Conservation (phyloP, 2,888 invertebrate genomes). For the Bedellia somnulentella region DNA sequence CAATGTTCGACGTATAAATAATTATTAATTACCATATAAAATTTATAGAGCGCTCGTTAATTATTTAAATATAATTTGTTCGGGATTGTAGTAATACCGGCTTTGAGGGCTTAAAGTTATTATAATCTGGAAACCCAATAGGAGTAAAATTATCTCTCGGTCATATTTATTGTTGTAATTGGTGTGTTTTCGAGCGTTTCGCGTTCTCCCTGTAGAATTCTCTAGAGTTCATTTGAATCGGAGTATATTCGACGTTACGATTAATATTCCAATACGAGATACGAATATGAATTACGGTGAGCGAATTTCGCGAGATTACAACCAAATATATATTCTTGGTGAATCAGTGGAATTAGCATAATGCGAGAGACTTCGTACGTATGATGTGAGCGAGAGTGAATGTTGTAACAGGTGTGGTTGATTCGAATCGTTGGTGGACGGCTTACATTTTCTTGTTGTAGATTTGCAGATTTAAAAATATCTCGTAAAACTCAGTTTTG, state of each 20-base stretch:
- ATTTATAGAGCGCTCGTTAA: too few relatives aligned
- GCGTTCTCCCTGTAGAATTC: too few relatives aligned
- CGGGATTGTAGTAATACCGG: too few relatives aligned
- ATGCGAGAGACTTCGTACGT: slow-evolving; percentile 23
- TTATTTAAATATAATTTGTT: too few relatives aligned
- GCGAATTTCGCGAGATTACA: background rate
- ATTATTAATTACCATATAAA: too few relatives aligned
- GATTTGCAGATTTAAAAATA: too few relatives aligned
- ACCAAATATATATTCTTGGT: slow-evolving; percentile 32
- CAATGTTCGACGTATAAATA: too few relatives aligned
- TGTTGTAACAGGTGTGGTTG: slow-evolving; percentile 40
- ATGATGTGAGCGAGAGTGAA: slow-evolving; percentile 33
- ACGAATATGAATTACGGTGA: slow-evolving; percentile 46
- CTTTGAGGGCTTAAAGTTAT: background rate
- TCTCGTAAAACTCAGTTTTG: too few relatives aligned
- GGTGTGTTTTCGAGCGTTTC: slow-evolving; percentile 15
- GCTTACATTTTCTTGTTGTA: too few relatives aligned
- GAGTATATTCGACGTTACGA: slow-evolving; percentile 28
- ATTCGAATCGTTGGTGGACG: too few relatives aligned
- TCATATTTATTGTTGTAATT: slow-evolving; percentile 1
- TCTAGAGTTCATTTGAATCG: slow-evolving; percentile 33
- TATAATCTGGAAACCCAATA: background rate
- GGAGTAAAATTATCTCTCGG: background rate
- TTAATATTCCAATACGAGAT: slow-evolving; percentile 45
- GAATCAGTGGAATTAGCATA: slow-evolving; percentile 43